Evolutionary conservation across 2,888 invertebrate species (phyloP), one percentile per base, ranked within the genome.

Genomic region (Andrena praecox): DNA sequence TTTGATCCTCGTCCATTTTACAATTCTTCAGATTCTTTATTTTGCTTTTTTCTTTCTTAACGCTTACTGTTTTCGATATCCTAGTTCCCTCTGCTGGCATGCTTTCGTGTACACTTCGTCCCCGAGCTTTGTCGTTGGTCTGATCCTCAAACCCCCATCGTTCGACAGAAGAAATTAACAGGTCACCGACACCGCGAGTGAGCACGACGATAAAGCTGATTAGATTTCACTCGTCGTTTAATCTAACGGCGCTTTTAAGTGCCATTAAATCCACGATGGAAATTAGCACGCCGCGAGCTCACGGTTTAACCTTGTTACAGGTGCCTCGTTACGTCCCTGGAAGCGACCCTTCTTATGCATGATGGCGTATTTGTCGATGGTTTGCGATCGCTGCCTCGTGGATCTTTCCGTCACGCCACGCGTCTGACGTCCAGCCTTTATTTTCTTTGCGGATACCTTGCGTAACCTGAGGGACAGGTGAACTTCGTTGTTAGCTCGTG

Each of bases 201-300:
- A 56, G 63, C 63, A 52, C 64, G 63, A 66, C 56, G 80, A 74
- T 67, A 68, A 77, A 84, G 68, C 75, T 85, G 85, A 85, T 85
- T 85, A 64, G 77, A 72, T 85, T 85, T 74, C 80, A 48, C 31
- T 67, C 54, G 77, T 42, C 74, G 84, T 77, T 85, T 85, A 80
- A 84, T 84, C 74, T 74, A 72, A 77, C 77, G 64, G 71, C 72
- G 76, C 80, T 85, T 85, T 84, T 85, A 85, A 84, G 77, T 84
- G 84, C 74, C 69, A 75, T 75, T 85, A 77, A 85, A 84, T 80
- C 74, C 66, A 66, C 84, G 84, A 75, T 84, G 80, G 72, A 77
- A 84, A 85, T 84, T 85, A 77, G 80, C 80, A 64, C 60, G 74
- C 80, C 84, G 69, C 84, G 80, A 71, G 80, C 66, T 84, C 76